These are phyloP conservation scores for Tetrax tetrax DNA, from an alignment of 2,113 vertebrate species.

Conservation along the genomic window DNA sequence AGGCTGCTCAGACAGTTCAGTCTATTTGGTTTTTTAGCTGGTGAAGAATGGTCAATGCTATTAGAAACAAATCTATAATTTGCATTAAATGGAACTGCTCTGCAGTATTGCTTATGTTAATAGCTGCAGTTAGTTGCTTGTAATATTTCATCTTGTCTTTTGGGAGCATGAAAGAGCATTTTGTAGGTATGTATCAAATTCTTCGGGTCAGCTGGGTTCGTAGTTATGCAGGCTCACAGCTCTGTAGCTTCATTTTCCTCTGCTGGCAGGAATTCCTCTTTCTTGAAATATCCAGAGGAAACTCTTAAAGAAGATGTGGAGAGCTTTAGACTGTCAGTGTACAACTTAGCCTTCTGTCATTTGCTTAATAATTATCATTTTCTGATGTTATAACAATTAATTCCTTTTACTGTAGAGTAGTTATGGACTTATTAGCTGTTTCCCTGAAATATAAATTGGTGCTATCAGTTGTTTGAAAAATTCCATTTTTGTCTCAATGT, in stretches of 20 bases:
- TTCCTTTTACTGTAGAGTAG: not conserved
- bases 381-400: not conserved
- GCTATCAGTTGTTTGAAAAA: not conserved
- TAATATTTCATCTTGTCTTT: constrained; percentile 32
- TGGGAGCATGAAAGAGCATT: not conserved
- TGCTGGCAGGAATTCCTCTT: not conserved
- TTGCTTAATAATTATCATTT: not conserved
- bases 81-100: constrained; percentile 4
- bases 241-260: constrained; percentile 4
- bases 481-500: not conserved
- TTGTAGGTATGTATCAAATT: constrained; percentile 16
- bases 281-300: constrained; percentile 1
- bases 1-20: not conserved
- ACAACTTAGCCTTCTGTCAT: not conserved
- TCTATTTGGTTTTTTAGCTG: not conserved
- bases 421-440: not conserved
- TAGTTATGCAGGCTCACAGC: not conserved
- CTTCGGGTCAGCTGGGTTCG: constrained; percentile 26
- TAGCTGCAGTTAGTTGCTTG: constrained; percentile 16
- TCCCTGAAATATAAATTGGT: not conserved
- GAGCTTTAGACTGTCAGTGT: not conserved
- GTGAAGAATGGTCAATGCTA: not conserved
- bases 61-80: constrained; percentile 27
- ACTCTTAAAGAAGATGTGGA: not conserved
- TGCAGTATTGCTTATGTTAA: not conserved